Evolutionary conservation across 2,888 invertebrate genomes (phyloP).

Genomic region (Drosophila stalkeri): DNA sequence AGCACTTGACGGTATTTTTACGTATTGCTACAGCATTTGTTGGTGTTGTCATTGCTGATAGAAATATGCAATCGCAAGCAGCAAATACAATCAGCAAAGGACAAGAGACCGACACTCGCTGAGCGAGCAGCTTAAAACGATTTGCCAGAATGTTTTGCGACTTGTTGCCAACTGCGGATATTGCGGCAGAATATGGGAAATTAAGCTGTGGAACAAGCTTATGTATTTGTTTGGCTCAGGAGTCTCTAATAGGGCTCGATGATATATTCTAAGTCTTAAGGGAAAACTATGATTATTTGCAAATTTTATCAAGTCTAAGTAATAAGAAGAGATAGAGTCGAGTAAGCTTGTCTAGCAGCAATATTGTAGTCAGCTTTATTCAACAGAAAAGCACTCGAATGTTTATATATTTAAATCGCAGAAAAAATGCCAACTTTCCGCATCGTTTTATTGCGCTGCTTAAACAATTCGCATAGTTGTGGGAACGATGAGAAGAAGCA

Average conservation of each 20-base stretch:
- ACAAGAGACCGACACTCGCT: conserved; percentile 24
- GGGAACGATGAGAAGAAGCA: background rate
- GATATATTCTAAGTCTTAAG: background rate
- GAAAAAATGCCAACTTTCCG: background rate
- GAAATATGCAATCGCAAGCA: conserved; percentile 59
- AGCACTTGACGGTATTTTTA: conserved; percentile 50
- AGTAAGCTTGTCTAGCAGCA: background rate
- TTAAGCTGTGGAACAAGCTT: background rate
- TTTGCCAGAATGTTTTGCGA: conserved; percentile 11
- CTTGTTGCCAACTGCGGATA: conserved; percentile 13
- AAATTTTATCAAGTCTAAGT: background rate
- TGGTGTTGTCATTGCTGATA: conserved; percentile 26
- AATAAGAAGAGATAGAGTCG: background rate
- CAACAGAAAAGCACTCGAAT: too few relatives aligned
- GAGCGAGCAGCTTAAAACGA: conserved; percentile 16
- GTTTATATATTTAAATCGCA: background rate
- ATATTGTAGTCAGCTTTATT: background rate
- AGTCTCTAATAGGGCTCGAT: background rate
- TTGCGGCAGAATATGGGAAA: background rate
- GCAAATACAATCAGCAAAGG: conserved; percentile 62
- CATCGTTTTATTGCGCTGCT: conserved; percentile 10
- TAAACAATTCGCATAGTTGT: conserved; percentile 18
- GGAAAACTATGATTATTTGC: background rate
- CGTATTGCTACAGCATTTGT: conserved; percentile 22
- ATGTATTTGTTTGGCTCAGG: background rate